Base-by-base conservation (phyloP, 2,888 invertebrate species). In the Netelia virgata region DNA sequence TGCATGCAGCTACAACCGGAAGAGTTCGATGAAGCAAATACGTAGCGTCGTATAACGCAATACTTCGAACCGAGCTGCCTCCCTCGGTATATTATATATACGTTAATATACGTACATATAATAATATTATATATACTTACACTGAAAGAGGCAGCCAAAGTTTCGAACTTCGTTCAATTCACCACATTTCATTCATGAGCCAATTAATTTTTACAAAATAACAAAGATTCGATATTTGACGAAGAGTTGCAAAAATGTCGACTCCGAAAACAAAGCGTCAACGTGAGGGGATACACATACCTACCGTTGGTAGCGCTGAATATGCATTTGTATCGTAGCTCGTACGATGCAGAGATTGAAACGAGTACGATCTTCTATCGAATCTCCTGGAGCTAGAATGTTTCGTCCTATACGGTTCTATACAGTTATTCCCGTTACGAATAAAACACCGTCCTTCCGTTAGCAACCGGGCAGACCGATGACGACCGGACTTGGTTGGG, bases 21-120 rank as follows among this genome's bases (percentile, higher is more conserved):
- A 63, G 50, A 70, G 76, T 84, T 84, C 83, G 76, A 84, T 80
- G 73, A 84, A 76, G 80, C 72, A 76, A 84, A 84, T 84, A 76
- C 83, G 61, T 84, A 61, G 63, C 70, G 55, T 78, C 83, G 74
- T 66, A 68, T 64, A 66, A 79, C 72, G 75, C 76, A 55, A 82
- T 85, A 82, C 57, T 69, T 47, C 68, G 53, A 41, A 36, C 8
- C 36, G 6, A 36, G 36, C 6, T 36, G 36, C 36, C 36, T 36
- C 63, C 36, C 63, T 57, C 36, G 6, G 41, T 47, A 57, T 66
- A 76, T 1, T 63, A 59, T 23, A 63, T 68, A 55, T 8, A 43
- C 16, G 43, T n/a, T n/a, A n/a, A n/a, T n/a, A n/a, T n/a, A n/a
- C n/a, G n/a, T n/a, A n/a, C n/a, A n/a, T n/a, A n/a, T n/a, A n/a